Conservation (phyloP, 2,888 invertebrate species). For the Adelognathus sp. region DNA sequence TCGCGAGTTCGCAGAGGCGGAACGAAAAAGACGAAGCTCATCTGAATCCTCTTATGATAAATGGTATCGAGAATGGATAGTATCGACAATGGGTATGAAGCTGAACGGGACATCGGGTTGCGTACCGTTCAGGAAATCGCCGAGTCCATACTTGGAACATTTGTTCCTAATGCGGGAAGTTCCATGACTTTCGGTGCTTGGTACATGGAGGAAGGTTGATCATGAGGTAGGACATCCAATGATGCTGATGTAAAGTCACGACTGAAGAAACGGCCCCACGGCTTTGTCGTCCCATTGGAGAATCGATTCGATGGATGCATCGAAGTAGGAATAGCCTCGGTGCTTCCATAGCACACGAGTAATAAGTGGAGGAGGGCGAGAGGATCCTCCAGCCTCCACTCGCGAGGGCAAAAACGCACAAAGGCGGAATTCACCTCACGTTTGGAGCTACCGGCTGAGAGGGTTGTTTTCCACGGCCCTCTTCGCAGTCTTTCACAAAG, state of each 20-base stretch:
- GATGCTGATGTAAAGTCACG: too few relatives aligned
- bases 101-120: too few relatives aligned
- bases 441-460: conserved; percentile 30
- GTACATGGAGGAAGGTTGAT: too few relatives aligned
- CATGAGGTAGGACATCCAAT: too few relatives aligned
- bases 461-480: conserved; percentile 27
- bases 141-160: too few relatives aligned
- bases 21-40: neutral
- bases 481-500: conserved; percentile 26
- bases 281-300: neutral
- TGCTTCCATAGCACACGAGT: neutral
- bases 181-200: too few relatives aligned
- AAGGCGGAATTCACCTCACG: conserved; percentile 42
- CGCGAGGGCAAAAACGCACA: conserved; percentile 28
- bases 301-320: conserved; percentile 50
- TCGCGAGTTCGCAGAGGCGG: too few relatives aligned
- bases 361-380: conserved; percentile 26
- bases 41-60: neutral
- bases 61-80: too few relatives aligned
- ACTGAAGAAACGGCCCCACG: conserved; percentile 17
- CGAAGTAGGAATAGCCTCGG: conserved; percentile 13
- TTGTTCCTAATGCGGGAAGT: too few relatives aligned
- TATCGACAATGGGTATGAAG: too few relatives aligned
- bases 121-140: too few relatives aligned
- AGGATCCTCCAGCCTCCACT: neutral